Conservation (phyloP, 2,888 invertebrate species). For the Cerastis rubricosa region DNA sequence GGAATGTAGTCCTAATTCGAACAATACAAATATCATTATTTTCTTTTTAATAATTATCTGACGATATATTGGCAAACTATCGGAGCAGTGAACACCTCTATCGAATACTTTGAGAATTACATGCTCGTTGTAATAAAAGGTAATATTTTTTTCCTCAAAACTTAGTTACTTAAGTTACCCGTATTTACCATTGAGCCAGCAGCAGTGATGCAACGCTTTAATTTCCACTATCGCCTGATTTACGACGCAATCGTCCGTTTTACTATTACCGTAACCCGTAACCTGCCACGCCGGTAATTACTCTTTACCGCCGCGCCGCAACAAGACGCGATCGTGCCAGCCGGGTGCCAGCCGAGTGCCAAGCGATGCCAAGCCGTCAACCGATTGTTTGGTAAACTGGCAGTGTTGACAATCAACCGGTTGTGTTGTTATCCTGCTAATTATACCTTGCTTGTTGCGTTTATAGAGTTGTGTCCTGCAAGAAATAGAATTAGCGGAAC, state of each 20-base stretch:
- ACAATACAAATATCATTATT: too few relatives aligned
- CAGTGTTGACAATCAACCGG: slow-evolving; percentile 25
- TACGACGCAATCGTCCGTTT: slow-evolving; percentile 59
- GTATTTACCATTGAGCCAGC: background rate
- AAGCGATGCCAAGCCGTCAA: slow-evolving; percentile 16
- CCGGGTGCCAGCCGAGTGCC: slow-evolving; percentile 12
- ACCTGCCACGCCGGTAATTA: slow-evolving; percentile 46
- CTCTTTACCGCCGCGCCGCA: slow-evolving; percentile 39
- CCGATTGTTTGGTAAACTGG: slow-evolving; percentile 44
- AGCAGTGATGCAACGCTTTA: slow-evolving; percentile 21
- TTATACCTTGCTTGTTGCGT: slow-evolving; percentile 18
- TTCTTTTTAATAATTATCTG: too few relatives aligned
- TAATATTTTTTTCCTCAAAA: background rate
- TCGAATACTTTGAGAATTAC: background rate
- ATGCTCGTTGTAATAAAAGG: background rate
- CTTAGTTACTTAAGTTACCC: background rate
- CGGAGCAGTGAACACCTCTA: background rate
- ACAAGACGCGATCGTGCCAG: slow-evolving; percentile 33
- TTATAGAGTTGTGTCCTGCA: background rate
- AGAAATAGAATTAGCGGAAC: background rate
- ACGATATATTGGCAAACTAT: background rate
- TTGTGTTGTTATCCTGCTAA: slow-evolving; percentile 17
- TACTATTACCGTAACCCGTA: slow-evolving; percentile 28
- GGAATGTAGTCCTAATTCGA: too few relatives aligned
- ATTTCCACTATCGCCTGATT: slow-evolving; percentile 55